Evolutionary conservation across 1,140 invertebrate genomes (phyloP).

Genomic region (Aphelinus atriplicis): DNA sequence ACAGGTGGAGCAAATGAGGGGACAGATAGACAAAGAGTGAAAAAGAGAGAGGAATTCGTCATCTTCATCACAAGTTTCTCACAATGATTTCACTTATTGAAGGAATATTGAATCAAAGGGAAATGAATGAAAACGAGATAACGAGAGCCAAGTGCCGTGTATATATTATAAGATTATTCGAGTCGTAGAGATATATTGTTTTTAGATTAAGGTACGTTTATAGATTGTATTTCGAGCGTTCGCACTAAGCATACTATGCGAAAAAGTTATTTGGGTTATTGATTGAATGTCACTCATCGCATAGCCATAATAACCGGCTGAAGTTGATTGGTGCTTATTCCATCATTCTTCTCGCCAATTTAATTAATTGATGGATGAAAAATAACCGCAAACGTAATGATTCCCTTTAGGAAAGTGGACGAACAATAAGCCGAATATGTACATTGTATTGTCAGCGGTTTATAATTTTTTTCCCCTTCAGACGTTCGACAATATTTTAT

Average conservation of each 20-base stretch:
- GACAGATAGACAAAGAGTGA: too few relatives aligned
- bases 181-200: conserved; percentile 43
- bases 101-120: neutral
- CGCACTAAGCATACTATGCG: conserved; percentile 41
- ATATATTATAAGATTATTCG: conserved; percentile 46
- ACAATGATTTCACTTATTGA: conserved; percentile 31
- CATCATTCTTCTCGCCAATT: too few relatives aligned
- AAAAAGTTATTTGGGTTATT: conserved; percentile 41
- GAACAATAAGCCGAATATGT: conserved; percentile 32
- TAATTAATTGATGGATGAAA: too few relatives aligned
- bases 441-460: conserved; percentile 36
- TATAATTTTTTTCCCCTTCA: conserved; percentile 18
- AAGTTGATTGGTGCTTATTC: neutral
- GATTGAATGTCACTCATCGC: conserved; percentile 40
- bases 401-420: neutral
- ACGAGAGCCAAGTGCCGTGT: conserved; percentile 48
- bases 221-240: conserved; percentile 57
- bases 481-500: conserved; percentile 34
- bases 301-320: conserved; percentile 24
- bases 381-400: too few relatives aligned
- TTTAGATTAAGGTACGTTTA: conserved; percentile 53
- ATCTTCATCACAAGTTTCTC: neutral
- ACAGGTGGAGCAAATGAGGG: too few relatives aligned
- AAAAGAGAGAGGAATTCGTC: too few relatives aligned
- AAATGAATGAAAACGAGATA: conserved; percentile 9